Base-by-base conservation (phyloP, 2,888 invertebrate species). In the Temnothorax rugatulus region DNA sequence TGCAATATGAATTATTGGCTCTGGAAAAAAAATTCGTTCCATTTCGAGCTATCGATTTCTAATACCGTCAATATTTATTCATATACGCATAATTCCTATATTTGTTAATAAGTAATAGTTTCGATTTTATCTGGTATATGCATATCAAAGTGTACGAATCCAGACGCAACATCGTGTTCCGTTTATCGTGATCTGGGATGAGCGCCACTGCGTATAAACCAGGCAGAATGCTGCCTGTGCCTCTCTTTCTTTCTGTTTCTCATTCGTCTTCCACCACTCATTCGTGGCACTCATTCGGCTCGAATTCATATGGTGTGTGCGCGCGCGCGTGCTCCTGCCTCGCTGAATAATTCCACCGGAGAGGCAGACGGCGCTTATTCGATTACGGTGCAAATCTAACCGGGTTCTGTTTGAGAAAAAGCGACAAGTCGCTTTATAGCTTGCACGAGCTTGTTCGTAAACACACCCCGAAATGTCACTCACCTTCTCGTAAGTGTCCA, bases 391-490 rank as follows among this genome's bases (percentile, higher is more conserved):
- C 57, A 34, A 69, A 71, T 47, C 21, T 59, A 59, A 47, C 15
- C 44, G 73, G 18, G 25, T 59, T 57, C 54, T n/a, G 34, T 79
- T 18, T 21, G 21, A 18, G 13, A 68, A 44, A 69, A 79, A 18
- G 21, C 54, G 11, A 9, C 15, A 29, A 52, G 47, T 44, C 57
- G 77, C 38, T 66, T 66, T 66, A 54, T n/a, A 29, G 47, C 13
- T 44, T 69, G 75, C 79, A 18, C 69, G 66, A n/a, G 71, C 52
- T 71, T 34, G 85, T 71, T 50, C 82, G 61, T 63, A 79, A 69
- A 59, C 84, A 66, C 86, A 63, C 61, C 52, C 54, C 66, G 38
- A 83, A 84, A 85, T 83, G 88, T 90, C 87, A 83, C 85, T 86
- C 57, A 69, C 76, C 75, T 76, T 88, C 68, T 41, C 64, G 84